A percentile compares a stretch with the other conserved stretches of the same genome.
Evolutionary conservation across 2,888 invertebrate species (phyloP).

Genomic region (Sesia bembeciformis): DNA sequence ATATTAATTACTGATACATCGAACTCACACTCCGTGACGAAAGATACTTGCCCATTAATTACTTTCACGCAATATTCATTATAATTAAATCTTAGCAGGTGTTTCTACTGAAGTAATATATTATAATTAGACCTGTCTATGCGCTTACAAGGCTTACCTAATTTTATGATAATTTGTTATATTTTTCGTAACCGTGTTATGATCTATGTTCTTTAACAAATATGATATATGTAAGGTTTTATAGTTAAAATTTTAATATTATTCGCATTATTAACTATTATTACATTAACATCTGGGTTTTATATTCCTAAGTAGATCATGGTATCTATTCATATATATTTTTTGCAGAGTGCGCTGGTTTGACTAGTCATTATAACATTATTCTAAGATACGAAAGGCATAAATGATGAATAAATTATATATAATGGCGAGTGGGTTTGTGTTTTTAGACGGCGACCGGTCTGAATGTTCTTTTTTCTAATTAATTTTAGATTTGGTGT

Average conservation of each 20-base stretch:
- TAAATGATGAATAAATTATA: conserved; percentile 60
- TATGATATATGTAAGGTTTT: no score
- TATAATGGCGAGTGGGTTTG: conserved; percentile 44
- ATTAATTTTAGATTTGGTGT: conserved; percentile 65
- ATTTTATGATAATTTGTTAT: no score
- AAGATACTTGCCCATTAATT: conserved; percentile 11
- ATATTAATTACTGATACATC: conserved; percentile 10
- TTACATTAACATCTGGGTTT: no score
- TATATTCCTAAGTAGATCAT: no score
- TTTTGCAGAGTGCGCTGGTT: conserved; percentile 22
- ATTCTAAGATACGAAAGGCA: conserved; percentile 35
- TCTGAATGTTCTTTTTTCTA: conserved; percentile 44
- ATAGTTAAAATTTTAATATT: no score
- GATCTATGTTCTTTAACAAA: no score
- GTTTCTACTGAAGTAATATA: background rate
- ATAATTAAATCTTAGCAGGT: conserved; percentile 2
- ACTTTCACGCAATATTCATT: conserved; percentile 12
- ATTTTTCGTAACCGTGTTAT: no score
- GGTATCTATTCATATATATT: conserved; percentile 17
- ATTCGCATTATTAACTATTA: no score
- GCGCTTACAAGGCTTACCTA: no score
- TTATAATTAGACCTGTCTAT: background rate
- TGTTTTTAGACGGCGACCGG: conserved; percentile 36
- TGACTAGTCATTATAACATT: conserved; percentile 5
- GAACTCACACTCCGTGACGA: conserved; percentile 10